Base-by-base conservation (phyloP, 2,888 invertebrate genomes). In the Hypomecis atomaria region DNA sequence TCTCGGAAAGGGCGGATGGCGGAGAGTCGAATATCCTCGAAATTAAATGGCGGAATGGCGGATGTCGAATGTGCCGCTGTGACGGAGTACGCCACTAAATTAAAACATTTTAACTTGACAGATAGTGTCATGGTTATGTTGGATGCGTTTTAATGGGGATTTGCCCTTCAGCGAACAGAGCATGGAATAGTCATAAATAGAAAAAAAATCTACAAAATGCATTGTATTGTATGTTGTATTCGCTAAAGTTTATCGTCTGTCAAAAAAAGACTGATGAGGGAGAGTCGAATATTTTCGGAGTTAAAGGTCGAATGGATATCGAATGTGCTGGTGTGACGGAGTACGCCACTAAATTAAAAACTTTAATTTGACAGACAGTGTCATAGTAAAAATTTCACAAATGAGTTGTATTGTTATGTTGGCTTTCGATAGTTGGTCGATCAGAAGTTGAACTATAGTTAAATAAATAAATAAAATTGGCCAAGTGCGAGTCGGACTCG, bases 81-180 rank as follows among this genome's bases (percentile, higher is more conserved):
- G 88, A 89, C 83, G 85, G 79, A 87, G 83, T 82, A 81, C 81
- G 71, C 70, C 84, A 85, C 83, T 91, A 90, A 90, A 91, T 92
- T 91, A 92, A 91, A 90, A 90, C 89, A 89, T 90, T 90, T 87
- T 81, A 83, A 87, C 87, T 83, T 88, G 90, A 89, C 91, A 90
- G 86, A 76, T 73, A 71, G 75, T 84, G 89, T 88, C 86, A 86
- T 78, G 84, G 83, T 76, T 84, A 78, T 82, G 78, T 78, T 74
- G 78, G 73, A 71, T 74, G 70, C 71, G 77, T 87, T 87, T 81
- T 82, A 83, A 81, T 79, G 79, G 78, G 78, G 81, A 79, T 83
- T 80, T 81, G 78, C 69, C 78, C 76, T 77, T 77, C 71, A 72
- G 74, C 67, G 77, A 75, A 84, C 78, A 82, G 60, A 42, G 69